Base-by-base conservation (phyloP, 2,888 invertebrate genomes). In the Dicyrtomina minuta region DNA sequence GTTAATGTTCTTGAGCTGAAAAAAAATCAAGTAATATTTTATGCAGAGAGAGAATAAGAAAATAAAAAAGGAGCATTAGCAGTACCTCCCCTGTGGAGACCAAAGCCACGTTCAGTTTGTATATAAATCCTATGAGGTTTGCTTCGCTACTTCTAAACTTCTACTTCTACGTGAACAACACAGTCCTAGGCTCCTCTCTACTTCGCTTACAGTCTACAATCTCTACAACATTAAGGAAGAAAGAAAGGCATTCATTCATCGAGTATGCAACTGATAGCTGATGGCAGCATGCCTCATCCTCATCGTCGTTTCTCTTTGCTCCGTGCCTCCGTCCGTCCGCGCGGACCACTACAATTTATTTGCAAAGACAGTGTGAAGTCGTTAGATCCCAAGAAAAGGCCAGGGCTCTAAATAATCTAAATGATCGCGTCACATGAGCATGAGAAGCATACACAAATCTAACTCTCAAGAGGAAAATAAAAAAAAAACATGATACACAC, bases 351-450 rank as follows among this genome's bases (percentile, higher is more conserved):
- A 41, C 10, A 60, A 60, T 60, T 60, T 60, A 60, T 60, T 60
- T 60, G 60, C 60, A 60, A 60, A 60, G 60, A 15, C 60, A 60
- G 60, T 60, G 60, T 60, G 60, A 60, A 41, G 60, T 39, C 60
- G 41, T 58, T 24, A 58, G 33, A 33, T 33, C 33, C 8, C 33
- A 33, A 33, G 33, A 39, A 27, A n/a, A 58, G 26, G 26, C 58
- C 39, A 39, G 26, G 58, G 58, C 27, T 60, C 17, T 58, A 27
- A 33, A 33, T 60, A 60, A 60, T 60, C 60, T 17, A 60, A 60
- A 60, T 60, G 60, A 60, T 41, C 43, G 12, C 59, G 41, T 60
- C 41, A 41, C 60, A 39, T 41, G 60, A 60, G 60, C 60, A 39
- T 41, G 60, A 60, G 60, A 17, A 39, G 60, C 60, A 60, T 60